These are phyloP conservation scores for Diachasmimorpha longicaudata DNA, from an alignment of 1,140 invertebrate genomes.

Conservation along the genomic window DNA sequence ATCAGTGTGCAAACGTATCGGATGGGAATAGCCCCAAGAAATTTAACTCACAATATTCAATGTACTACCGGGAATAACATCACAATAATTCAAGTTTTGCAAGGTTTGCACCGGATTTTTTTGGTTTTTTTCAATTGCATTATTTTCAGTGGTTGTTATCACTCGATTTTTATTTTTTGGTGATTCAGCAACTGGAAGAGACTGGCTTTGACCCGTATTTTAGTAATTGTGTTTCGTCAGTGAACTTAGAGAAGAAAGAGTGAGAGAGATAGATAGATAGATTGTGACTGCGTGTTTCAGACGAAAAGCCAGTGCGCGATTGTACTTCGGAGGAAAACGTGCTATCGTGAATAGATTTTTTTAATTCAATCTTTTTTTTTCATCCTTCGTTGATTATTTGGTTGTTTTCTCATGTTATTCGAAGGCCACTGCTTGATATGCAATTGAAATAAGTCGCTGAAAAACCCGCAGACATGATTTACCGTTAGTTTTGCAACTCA, in stretches of 20 bases:
- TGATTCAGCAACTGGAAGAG: neutral
- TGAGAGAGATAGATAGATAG: neutral
- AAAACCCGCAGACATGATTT: constrained; percentile 43
- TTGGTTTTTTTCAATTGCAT: neutral
- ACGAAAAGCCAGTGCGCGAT: neutral
- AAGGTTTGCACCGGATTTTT: neutral
- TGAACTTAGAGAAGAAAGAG: neutral
- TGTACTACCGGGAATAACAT: neutral
- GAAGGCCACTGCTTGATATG: neutral
- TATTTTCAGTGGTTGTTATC: neutral
- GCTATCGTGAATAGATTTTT: neutral
- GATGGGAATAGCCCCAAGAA: neutral
- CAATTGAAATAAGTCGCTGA: neutral
- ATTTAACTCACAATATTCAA: neutral
- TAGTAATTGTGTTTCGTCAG: neutral
- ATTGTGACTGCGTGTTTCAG: too few species aligned
- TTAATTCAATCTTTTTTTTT: neutral
- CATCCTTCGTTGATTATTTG: too few species aligned
- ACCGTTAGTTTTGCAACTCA: constrained; percentile 35
- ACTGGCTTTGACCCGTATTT: neutral
- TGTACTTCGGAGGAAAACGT: neutral
- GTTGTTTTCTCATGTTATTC: neutral
- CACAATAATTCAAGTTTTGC: neutral
- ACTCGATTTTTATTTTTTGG: neutral
- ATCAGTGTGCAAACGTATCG: constrained; percentile 12